Conservation (phyloP, 2,113 vertebrate genomes). For the Kryptolebias marmoratus region DNA sequence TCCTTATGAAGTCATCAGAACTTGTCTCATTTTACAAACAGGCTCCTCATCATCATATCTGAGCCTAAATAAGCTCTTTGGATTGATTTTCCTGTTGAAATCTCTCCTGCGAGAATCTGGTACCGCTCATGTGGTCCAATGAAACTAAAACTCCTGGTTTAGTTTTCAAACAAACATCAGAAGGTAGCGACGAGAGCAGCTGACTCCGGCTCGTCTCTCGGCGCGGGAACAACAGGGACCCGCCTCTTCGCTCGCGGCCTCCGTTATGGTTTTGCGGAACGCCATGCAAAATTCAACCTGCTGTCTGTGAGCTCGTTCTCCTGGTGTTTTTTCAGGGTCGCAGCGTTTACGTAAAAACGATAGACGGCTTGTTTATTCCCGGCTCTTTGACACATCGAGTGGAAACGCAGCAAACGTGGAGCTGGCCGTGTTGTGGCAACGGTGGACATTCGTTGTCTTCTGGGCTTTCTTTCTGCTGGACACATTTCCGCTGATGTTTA, state of each 20-base stretch:
- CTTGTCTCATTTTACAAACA: not conserved
- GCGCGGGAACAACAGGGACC: constrained; percentile 6
- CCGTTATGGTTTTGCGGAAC: not conserved
- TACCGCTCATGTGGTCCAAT: not conserved
- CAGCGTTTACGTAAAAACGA: not conserved
- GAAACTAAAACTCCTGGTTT: not conserved
- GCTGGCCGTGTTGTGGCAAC: not conserved
- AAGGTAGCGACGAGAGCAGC: not conserved
- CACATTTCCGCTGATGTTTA: constrained; percentile 3
- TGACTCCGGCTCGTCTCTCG: constrained; percentile 20
- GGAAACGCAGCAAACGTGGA: not conserved
- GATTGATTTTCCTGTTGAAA: not conserved
- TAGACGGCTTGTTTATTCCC: constrained; percentile 9
- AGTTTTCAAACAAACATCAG: not conserved
- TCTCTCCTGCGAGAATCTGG: not conserved
- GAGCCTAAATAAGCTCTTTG: not conserved
- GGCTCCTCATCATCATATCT: not conserved
- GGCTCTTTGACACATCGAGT: not conserved
- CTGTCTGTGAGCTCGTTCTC: not conserved
- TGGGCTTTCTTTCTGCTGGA: not conserved
- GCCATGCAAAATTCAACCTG: not conserved
- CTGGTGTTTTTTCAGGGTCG: constrained; percentile 1
- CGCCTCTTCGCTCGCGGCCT: not conserved
- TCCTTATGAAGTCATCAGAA: constrained; percentile 12
- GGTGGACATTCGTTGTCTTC: not conserved